Base-by-base conservation (phyloP, 2,888 invertebrate genomes). In the Chirona hameri region DNA sequence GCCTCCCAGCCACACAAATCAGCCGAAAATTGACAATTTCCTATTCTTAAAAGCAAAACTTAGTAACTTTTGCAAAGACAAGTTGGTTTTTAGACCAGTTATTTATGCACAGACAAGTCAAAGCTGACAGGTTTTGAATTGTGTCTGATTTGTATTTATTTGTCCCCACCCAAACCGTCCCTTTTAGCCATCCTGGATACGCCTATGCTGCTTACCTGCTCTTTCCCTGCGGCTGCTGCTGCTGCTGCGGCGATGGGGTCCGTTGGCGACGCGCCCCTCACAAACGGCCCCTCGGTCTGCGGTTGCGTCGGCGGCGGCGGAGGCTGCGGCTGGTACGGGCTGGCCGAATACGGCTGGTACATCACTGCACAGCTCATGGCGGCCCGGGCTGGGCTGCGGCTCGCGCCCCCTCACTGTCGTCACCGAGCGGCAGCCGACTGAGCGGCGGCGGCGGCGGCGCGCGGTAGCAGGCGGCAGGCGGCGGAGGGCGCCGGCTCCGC, bases 331-430 rank as follows among this genome's bases (percentile, higher is more conserved):
- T 82, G 81, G 83, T 84, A 84, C 18, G 83, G 82, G 57, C 83
- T 83, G 79, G 76, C 82, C 21, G 84, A 82, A 81, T 84, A 84
- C 76, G 84, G 84, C 81, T 84, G 84, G 82, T 84, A 84, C 84
- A 84, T 84, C 72, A 84, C 83, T 81, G 84, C 84, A 46, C 84
- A 84, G 83, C 84, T 84, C 84, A 84, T 84, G 76, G n/a, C 76
- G 2, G 52, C 1, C 7, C 52, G 52, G 7, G 52, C 18, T 18
- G 7, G 52, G 52, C 18, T 18, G 52, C 52, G 15, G 52, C 52
- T 52, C 48, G 52, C 52, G 15, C 52, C 52, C 18, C 12, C 10
- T 7, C 52, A 52, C 52, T 52, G 52, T 18, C 15, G 15, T 52
- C 52, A 52, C 52, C 1, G 52, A 12, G 7, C 48, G 48, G 65